Evolutionary conservation across 2,888 invertebrate species (phyloP), one percentile per base, ranked within the genome.

Genomic region (Zelleria hepariella): DNA sequence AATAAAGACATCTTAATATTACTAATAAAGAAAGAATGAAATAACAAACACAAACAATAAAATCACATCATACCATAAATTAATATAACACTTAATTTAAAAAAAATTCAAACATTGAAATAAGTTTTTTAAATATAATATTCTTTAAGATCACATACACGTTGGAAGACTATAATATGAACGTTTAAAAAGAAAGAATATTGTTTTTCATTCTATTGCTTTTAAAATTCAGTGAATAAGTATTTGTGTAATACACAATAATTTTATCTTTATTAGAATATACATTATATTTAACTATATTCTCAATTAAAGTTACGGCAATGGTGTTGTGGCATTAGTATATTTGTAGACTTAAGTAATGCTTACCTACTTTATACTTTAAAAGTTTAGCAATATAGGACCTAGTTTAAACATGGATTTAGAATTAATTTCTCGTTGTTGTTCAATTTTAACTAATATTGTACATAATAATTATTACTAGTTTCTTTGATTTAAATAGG

Each of bases 361-460:
- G 8, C 3, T 26, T 57, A 57, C 15, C 58, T 59, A 63, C 4
- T 56, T 52, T 62, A 61, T 55, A 55, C 48, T n/a, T 57, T 47
- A 47, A 47, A 23, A 57, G 57, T 57, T 24, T 55, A 55, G 55
- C 55, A 32, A 49, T 32, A 57, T 25, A 48, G 8, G 48, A 56
- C 20, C 48, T 57, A 48, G 67, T 67, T 74, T 79, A 84, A 78
- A 83, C 78, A 83, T 67, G 75, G 68, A 86, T 87, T 88, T 88
- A 88, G 87, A 88, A 88, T 87, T 84, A 87, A 78, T 73, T 84
- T 80, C 79, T 88, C 86, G 87, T 88, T 86, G 87, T 86, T 78
- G 74, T 79, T 77, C 73, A 49, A 75, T 73, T 67, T 65, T 67
- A 66, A 63, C 67, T 68, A 67, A 66, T 70, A 64, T 69, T 24